These are phyloP conservation scores for Melanerpes aurifrons DNA, from an alignment of 2,113 vertebrate species.

Conservation along the genomic window DNA sequence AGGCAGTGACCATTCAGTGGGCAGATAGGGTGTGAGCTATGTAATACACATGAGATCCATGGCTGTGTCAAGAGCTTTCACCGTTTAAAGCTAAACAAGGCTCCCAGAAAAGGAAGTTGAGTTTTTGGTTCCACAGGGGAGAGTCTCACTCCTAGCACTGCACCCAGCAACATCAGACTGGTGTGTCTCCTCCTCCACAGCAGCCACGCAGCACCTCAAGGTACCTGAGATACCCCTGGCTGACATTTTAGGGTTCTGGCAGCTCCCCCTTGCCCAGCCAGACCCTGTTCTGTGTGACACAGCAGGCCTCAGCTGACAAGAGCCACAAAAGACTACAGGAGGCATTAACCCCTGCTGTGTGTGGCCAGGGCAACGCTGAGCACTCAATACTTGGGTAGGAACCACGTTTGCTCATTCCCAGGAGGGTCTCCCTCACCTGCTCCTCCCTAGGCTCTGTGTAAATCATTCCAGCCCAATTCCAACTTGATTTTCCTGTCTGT, in stretches of 20 bases:
- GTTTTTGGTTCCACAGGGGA: not conserved
- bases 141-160: not conserved
- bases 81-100: not conserved
- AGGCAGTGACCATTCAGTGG: not conserved
- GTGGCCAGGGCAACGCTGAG: accelerated
- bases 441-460: not conserved
- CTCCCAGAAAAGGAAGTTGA: not conserved
- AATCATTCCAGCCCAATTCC: no score
- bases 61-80: not conserved
- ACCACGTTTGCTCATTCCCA: not conserved
- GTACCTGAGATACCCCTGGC: no score
- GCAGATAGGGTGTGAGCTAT: not conserved
- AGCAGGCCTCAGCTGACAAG: accelerated
- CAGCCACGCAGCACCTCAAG: not conserved
- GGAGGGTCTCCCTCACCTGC: not conserved
- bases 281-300: accelerated
- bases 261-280: not conserved
- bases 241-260: not conserved
- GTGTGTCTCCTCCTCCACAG: no score
- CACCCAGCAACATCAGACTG: not conserved
- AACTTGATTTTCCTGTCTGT: not conserved
- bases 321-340: not conserved
- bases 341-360: not conserved
- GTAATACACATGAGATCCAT: not conserved
- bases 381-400: not conserved